A percentile compares a stretch with the other conserved stretches of the same genome.
phyloP scores from a whole-genome alignment of 2,888 invertebrate genomes.

The Cyrtodaria siliqua region DNA sequence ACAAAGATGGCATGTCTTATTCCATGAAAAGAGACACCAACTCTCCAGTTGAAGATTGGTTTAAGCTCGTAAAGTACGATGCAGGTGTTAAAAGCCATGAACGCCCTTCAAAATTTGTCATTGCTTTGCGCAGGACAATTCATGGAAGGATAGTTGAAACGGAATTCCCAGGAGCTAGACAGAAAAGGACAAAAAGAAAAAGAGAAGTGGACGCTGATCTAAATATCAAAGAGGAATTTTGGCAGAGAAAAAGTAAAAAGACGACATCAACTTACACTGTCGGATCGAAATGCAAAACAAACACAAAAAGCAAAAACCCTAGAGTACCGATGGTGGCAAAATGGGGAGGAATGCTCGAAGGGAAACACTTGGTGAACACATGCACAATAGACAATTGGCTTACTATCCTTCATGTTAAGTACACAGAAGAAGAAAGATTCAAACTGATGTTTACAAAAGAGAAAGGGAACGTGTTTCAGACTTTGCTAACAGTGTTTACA shows the following conservation, averaged over 20 bases:
- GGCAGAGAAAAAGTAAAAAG: neutral
- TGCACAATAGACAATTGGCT: conserved; percentile 19
- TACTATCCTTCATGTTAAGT: conserved; percentile 3
- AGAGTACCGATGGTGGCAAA: neutral
- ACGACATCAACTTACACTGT: neutral
- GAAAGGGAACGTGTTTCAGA: neutral
- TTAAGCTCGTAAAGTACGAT: conserved; percentile 1
- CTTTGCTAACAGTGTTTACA: neutral
- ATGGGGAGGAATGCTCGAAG: conserved; percentile 2
- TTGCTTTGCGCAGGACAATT: neutral
- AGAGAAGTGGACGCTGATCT: neutral
- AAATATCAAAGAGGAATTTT: neutral
- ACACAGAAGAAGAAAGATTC: no score
- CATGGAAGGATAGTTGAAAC: neutral
- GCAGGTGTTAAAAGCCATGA: neutral
- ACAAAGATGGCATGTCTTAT: no score
- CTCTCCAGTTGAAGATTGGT: conserved; percentile 2
- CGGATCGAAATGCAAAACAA: no score
- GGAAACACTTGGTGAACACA: neutral
- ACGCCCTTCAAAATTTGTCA: neutral
- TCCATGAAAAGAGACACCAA: neutral
- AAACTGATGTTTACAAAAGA: no score
- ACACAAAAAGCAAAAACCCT: no score
- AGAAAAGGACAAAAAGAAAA: conserved; percentile 3
- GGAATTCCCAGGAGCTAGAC: neutral